Evolutionary conservation across 1,140 invertebrate genomes (phyloP).

Genomic region (Drosophila arizonae): DNA sequence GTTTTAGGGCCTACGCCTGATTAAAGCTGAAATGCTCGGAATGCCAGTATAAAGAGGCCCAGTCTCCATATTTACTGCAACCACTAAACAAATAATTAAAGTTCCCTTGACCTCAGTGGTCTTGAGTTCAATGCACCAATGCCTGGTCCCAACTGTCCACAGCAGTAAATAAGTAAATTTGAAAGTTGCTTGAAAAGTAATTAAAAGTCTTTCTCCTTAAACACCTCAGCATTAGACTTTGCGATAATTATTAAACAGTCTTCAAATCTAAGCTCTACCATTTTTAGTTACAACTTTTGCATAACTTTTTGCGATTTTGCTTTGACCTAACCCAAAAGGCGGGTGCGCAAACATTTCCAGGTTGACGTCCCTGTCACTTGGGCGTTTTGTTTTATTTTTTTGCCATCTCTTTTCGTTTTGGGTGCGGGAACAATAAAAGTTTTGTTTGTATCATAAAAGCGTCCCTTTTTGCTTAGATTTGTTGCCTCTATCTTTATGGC

Average conservation of each 20-base stretch:
- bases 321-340: constrained; percentile 29
- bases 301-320: constrained; percentile 12
- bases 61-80: not conserved
- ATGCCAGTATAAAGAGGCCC: constrained; percentile 1
- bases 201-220: constrained; percentile 13
- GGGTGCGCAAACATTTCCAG: constrained; percentile 24
- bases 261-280: not conserved
- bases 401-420: not conserved
- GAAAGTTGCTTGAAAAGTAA: constrained; percentile 23
- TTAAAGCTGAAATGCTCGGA: constrained; percentile 27
- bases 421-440: constrained; percentile 29
- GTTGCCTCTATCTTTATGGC: constrained; percentile 56
- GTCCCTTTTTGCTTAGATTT: constrained; percentile 55
- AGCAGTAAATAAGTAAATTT: constrained; percentile 3
- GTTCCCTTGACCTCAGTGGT: not conserved
- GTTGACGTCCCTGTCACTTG: constrained; percentile 1
- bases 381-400: not conserved
- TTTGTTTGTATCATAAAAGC: constrained; percentile 39
- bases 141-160: not conserved
- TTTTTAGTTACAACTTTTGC: constrained; percentile 22
- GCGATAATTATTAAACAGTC: constrained; percentile 19
- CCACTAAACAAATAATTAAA: constrained; percentile 22
- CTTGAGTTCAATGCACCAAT: constrained; percentile 27
- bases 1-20: constrained; percentile 15
- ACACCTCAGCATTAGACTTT: not conserved